Evolutionary conservation across 2,797 vertebrate genomes (phyloP).

Genomic region (Sebastes goodei): DNA sequence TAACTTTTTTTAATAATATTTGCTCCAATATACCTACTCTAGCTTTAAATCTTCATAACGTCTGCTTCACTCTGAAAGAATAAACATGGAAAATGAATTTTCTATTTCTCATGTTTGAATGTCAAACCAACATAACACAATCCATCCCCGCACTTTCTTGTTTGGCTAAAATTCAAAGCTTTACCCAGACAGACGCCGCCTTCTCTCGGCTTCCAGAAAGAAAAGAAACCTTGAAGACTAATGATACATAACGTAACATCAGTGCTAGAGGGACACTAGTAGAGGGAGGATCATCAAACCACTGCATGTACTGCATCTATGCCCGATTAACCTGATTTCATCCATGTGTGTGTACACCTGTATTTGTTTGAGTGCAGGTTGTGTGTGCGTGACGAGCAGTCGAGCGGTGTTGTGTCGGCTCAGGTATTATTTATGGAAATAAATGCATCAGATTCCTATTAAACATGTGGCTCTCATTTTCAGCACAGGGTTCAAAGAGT

Average conservation of each 20-base stretch:
- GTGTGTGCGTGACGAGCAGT: not conserved
- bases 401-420: not conserved
- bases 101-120: not conserved
- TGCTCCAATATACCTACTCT: no score
- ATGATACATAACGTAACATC: constrained; percentile 18
- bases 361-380: not conserved
- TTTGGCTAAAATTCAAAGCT: not conserved
- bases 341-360: not conserved
- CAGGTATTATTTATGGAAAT: constrained; percentile 60
- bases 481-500: constrained; percentile 22
- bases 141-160: not conserved
- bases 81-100: not conserved
- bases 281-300: not conserved
- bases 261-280: not conserved
- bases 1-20: no score
- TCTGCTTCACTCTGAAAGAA: not conserved
- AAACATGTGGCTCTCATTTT: constrained; percentile 41
- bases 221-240: constrained; percentile 1
- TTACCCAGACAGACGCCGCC: not conserved
- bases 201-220: not conserved
- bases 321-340: not conserved
- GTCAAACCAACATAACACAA: not conserved
- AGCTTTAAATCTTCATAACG: not conserved
- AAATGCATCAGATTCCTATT: constrained; percentile 33
- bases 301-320: not conserved